Conservation (phyloP, 2,113 vertebrate species). For the Hypocryptadius cinnamomeus region DNA sequence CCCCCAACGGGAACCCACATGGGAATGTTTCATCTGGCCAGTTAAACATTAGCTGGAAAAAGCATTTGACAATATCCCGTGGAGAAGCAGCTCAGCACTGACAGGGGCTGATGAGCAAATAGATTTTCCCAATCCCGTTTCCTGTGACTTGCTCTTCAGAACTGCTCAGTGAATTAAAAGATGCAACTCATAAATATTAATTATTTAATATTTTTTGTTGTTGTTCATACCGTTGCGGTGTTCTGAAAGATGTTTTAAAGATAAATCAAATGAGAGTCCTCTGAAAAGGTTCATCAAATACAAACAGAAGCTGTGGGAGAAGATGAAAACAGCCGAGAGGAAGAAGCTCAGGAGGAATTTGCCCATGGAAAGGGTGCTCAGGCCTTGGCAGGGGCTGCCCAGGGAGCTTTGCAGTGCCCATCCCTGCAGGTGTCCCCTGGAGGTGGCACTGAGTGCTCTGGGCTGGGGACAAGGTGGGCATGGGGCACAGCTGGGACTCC, state of each 20-base stretch:
- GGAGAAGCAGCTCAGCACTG: constrained; percentile 17
- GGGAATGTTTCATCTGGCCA: constrained; percentile 39
- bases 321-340: not conserved
- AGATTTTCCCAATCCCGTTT: not conserved
- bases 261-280: not conserved
- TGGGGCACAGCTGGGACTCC: not conserved
- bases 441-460: not conserved
- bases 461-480: not conserved
- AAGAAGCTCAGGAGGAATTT: not conserved
- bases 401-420: not conserved
- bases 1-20: not conserved
- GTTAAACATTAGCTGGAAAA: constrained; percentile 39
- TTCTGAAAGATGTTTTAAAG: not conserved
- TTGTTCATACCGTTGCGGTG: not conserved
- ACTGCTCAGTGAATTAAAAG: not conserved
- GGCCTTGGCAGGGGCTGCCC: not conserved
- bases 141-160: not conserved
- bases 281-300: not conserved
- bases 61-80: not conserved
- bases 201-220: not conserved
- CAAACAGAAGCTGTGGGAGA: not conserved
- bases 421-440: not conserved
- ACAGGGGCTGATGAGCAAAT: constrained; percentile 7
- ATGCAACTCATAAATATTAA: not conserved
- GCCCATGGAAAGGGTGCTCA: not conserved